Conservation (phyloP, 2,888 invertebrate species). For the Eustalomyia histrio region DNA sequence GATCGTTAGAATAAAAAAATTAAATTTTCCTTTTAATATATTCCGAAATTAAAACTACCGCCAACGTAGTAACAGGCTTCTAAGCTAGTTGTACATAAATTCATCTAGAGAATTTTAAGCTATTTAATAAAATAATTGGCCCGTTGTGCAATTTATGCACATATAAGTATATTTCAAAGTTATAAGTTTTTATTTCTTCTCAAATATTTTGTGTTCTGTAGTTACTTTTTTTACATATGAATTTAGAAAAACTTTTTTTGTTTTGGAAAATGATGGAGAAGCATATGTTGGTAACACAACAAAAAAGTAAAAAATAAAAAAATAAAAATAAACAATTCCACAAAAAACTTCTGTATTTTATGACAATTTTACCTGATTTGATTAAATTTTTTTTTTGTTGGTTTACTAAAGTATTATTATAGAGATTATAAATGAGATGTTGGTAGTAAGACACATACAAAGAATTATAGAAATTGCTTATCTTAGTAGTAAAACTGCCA, state of each 20-base stretch:
- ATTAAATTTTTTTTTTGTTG: conserved; percentile 70
- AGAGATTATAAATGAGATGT: conserved; percentile 51
- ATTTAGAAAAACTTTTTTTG: conserved; percentile 61
- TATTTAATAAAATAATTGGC: no score
- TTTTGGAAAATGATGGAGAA: conserved; percentile 32
- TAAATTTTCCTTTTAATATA: no score
- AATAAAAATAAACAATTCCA: conserved; percentile 24
- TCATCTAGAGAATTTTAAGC: no score
- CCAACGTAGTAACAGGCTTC: no score
- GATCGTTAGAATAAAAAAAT: no score
- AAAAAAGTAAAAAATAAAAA: conserved; percentile 38
- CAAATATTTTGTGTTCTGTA: conserved; percentile 49
- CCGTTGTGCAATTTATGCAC: neutral
- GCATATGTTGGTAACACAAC: conserved; percentile 45
- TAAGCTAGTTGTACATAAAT: no score
- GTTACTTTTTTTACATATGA: conserved; percentile 38
- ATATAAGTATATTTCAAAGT: conserved; percentile 35
- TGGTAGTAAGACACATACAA: conserved; percentile 21
- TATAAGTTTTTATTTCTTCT: conserved; percentile 54
- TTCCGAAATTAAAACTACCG: no score
- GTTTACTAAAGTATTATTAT: conserved; percentile 25
- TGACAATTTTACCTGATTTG: conserved; percentile 78
- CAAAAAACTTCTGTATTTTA: conserved; percentile 72
- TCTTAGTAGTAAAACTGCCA: conserved; percentile 66
- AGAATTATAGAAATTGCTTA: conserved; percentile 47